These are phyloP conservation scores for Nesogale talazaci DNA, from an alignment of 2,113 vertebrate genomes.

Conservation along the genomic window DNA sequence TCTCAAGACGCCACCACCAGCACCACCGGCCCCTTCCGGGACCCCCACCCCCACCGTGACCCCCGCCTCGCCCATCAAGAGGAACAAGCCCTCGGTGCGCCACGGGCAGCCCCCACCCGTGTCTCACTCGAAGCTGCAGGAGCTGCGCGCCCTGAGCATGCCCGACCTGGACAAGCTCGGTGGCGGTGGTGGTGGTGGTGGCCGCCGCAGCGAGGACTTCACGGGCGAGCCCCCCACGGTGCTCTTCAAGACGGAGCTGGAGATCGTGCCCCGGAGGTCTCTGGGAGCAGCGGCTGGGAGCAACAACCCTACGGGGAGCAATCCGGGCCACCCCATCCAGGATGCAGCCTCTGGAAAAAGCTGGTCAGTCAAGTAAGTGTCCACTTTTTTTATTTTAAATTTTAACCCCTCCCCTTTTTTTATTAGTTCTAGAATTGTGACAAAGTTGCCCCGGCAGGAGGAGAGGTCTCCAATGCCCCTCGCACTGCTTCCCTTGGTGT, in stretches of 20 bases:
- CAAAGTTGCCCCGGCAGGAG: not conserved
- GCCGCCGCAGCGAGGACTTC: slow-evolving; percentile 81
- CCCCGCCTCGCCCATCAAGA: slow-evolving; percentile 74
- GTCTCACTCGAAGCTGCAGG: slow-evolving; percentile 89
- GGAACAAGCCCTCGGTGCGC: slow-evolving; percentile 82
- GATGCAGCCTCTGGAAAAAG: slow-evolving; percentile 76
- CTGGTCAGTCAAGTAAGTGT: slow-evolving; percentile 93
- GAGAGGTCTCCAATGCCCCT: not conserved
- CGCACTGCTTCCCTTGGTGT: not conserved
- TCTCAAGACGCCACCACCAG: not conserved
- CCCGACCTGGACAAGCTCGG: slow-evolving; percentile 94
- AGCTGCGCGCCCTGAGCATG: slow-evolving; percentile 95
- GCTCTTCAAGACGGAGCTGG: slow-evolving; percentile 87
- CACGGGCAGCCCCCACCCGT: slow-evolving; percentile 77
- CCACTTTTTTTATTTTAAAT: not conserved
- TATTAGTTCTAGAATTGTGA: not conserved
- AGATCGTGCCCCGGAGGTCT: slow-evolving; percentile 77
- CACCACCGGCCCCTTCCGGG: accelerated
- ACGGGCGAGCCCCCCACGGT: not conserved
- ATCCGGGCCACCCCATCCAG: slow-evolving; percentile 54
- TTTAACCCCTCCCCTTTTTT: not conserved
- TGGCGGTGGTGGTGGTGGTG: no score
- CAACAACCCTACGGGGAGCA: slow-evolving; percentile 19
- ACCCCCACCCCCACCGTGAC: accelerated
- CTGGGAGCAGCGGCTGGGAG: no score